These are phyloP conservation scores for Hedychridium roseum DNA, from an alignment of 2,888 invertebrate species.

Conservation along the genomic window DNA sequence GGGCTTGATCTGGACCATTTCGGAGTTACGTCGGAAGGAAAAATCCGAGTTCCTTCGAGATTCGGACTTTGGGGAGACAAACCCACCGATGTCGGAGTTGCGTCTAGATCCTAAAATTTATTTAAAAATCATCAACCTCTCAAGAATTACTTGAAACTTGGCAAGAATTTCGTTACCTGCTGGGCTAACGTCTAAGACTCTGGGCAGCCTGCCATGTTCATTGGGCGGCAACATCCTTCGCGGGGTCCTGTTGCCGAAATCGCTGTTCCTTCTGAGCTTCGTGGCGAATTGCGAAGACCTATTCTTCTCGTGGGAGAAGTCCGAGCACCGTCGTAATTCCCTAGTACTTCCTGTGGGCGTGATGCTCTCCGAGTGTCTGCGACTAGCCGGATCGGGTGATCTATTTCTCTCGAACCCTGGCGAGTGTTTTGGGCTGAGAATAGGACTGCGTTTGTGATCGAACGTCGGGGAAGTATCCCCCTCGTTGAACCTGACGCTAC, in stretches of 20 bases:
- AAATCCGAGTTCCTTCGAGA: conserved; percentile 56
- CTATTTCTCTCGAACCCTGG: conserved; percentile 33
- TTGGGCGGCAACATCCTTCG: conserved; percentile 41
- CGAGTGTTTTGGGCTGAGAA: conserved; percentile 32
- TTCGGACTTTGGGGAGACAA: conserved; percentile 39
- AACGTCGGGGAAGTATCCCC: conserved; percentile 28
- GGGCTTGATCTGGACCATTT: conserved; percentile 46
- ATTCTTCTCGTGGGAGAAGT: conserved; percentile 55
- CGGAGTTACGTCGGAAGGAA: conserved; percentile 50
- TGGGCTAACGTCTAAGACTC: conserved; percentile 50
- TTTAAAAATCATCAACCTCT: conserved; percentile 2
- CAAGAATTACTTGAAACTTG: too few relatives aligned
- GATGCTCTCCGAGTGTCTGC: conserved; percentile 50
- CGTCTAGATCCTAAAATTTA: conserved; percentile 50
- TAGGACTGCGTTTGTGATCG: conserved; percentile 22
- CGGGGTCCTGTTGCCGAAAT: conserved; percentile 56
- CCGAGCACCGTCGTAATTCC: conserved; percentile 55
- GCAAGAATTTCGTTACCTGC: conserved; percentile 38
- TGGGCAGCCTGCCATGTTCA: conserved; percentile 44
- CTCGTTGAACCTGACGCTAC: conserved; percentile 55
- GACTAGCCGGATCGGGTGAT: conserved; percentile 24
- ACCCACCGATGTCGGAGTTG: conserved; percentile 53
- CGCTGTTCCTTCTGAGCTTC: conserved; percentile 57
- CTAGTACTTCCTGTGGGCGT: conserved; percentile 48
- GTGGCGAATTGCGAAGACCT: conserved; percentile 57